These are phyloP conservation scores for Echeneis naucrates DNA, from an alignment of 2,797 vertebrate species.

Conservation along the genomic window DNA sequence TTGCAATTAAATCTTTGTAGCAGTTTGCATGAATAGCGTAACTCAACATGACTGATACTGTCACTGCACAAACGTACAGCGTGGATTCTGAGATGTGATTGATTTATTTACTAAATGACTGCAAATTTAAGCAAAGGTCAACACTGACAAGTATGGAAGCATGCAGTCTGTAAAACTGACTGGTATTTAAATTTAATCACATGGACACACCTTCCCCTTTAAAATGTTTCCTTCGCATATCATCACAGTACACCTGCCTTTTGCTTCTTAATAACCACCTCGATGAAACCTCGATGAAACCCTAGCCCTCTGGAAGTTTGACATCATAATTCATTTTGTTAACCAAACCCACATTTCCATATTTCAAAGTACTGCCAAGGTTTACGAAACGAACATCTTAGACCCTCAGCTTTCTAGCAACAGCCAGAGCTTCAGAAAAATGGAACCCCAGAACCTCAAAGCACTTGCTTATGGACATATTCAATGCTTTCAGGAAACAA, in stretches of 20 bases:
- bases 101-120: not conserved
- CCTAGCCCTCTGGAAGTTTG: not conserved
- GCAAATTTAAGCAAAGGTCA: constrained; percentile 11
- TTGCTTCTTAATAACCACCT: not conserved
- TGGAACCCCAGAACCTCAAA: not conserved
- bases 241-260: not conserved
- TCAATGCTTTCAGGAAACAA: not conserved
- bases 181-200: constrained; percentile 1
- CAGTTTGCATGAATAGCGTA: not conserved
- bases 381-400: not conserved
- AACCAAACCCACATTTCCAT: not conserved
- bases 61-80: not conserved
- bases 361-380: not conserved
- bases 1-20: not conserved
- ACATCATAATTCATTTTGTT: not conserved
- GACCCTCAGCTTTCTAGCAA: not conserved
- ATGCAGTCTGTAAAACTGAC: constrained; percentile 2
- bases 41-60: not conserved
- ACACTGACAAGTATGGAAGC: not conserved
- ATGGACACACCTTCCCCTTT: not conserved
- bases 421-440: not conserved
- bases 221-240: not conserved
- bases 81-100: not conserved
- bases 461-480: not conserved
- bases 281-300: no score